Evolutionary conservation across 2,797 vertebrate species (phyloP), one percentile per base, ranked within the genome.

Genomic region (Apogon hyalosoma): DNA sequence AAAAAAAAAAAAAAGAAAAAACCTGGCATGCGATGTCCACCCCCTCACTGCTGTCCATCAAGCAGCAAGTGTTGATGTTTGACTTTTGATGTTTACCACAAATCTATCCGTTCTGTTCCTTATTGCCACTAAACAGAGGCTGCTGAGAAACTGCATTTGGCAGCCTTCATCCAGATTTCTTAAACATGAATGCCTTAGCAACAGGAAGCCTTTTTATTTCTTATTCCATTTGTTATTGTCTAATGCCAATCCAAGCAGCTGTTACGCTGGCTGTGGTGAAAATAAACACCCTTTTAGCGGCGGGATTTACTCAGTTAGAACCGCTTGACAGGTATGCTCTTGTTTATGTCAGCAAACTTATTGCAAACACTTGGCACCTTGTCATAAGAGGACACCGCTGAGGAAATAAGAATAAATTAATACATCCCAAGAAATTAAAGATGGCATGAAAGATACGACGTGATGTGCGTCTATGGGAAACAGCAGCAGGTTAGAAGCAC

Each of bases 61-160:
- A 59, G 45, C 63, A 24, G 42, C 52, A 28, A 53, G 33, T 18
- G 63, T 68, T 66, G 21, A 59, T 67, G 51, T 75, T 47, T 42
- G 45, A 66, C 61, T 59, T 65, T 73, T 56, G 21, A 79, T 62
- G 64, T 68, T 24, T 61, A 77, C 47, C 56, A 63, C 50, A 71
- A 39, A 2, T 57, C 52, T 63, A 82, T 73, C 79, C 74, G 42
- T 75, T 49, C 47, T 66, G 53, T 69, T 73, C n/a, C 6, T 68
- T 28, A 75, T 62, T 50, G 65, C 50, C 47, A 50, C 56, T 18
- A 53, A 69, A 19, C n/a, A 24, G 45, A 63, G 50, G 64, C 28
- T 31, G 28, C 28, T 31, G 28, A 31, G 28, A 10, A 8, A 10
- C 33, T 10, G 8, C 33, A 36, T 36, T 36, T 36, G 33, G 33